Evolutionary conservation across 2,888 invertebrate genomes (phyloP).

Genomic region (Lasioglossum pauxillum): DNA sequence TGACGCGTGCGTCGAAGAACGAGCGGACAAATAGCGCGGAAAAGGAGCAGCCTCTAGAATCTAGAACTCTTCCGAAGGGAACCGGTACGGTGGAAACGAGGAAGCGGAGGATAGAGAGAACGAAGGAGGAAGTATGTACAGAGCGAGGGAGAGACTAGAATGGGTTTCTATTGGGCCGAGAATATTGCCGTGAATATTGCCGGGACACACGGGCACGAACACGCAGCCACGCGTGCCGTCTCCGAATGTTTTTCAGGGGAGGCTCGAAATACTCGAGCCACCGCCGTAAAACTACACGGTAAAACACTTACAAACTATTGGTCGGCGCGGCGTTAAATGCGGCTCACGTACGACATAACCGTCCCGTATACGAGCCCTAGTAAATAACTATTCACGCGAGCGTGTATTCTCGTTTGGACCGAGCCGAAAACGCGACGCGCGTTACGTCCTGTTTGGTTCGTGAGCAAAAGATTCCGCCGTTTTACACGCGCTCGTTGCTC

Average conservation of each 20-base stretch:
- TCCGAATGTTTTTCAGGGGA: conserved; percentile 64
- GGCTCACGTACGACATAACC: conserved; percentile 69
- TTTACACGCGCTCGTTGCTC: background rate
- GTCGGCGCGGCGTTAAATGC: conserved; percentile 66
- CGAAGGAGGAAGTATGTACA: conserved; percentile 2
- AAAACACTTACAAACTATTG: conserved; percentile 74
- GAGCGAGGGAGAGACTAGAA: conserved; percentile 53
- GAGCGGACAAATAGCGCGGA: conserved; percentile 53
- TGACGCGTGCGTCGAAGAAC: conserved; percentile 43
- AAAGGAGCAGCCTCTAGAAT: conserved; percentile 52
- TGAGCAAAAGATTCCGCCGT: conserved; percentile 3
- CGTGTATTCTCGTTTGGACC: conserved; percentile 55
- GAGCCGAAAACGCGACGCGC: conserved; percentile 60
- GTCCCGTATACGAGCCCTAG: conserved; percentile 56
- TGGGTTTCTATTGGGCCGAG: conserved; percentile 69
- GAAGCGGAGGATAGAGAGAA: conserved; percentile 15
- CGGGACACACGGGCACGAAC: conserved; percentile 48
- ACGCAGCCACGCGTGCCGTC: conserved; percentile 45
- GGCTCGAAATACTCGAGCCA: conserved; percentile 62
- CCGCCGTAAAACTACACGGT: conserved; percentile 71
- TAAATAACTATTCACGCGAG: conserved; percentile 66
- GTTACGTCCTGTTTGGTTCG: conserved; percentile 34
- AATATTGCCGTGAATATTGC: conserved; percentile 75
- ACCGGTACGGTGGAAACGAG: background rate
- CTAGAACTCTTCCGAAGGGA: conserved; percentile 28